Percentiles rank a stretch among this genome's conserved stretches.
Evolutionary conservation across 2,797 vertebrate species (phyloP).

Genomic region (Sebastes hubbsi): DNA sequence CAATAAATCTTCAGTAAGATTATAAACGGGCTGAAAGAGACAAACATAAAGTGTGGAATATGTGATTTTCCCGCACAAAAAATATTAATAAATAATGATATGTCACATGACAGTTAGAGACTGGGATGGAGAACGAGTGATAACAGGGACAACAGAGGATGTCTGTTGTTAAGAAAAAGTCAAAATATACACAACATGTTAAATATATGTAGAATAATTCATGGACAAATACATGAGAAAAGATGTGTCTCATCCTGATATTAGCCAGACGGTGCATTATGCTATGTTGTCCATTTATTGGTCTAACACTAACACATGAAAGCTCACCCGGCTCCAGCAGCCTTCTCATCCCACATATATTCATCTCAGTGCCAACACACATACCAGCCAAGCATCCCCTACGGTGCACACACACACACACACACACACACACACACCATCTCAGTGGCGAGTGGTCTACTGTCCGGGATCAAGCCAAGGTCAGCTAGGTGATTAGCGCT

Average conservation of each 20-base stretch:
- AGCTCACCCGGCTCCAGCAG: background rate
- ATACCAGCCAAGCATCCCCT: constrained; percentile 11
- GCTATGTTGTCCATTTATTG: background rate
- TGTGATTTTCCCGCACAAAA: too few species aligned
- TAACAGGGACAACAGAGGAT: background rate
- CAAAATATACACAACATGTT: background rate
- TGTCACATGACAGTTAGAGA: background rate
- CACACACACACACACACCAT: background rate
- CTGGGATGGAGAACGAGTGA: background rate
- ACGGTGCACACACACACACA: background rate
- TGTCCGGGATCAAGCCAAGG: constrained; percentile 68
- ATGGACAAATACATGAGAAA: too few species aligned
- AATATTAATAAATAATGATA: background rate
- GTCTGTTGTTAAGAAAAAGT: background rate
- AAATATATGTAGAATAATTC: background rate
- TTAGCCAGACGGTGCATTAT: background rate
- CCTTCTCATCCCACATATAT: background rate
- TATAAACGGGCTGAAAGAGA: too few species aligned
- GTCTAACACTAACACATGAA: background rate
- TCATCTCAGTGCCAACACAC: constrained; percentile 34
- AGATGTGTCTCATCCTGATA: background rate
- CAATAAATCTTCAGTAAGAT: too few species aligned
- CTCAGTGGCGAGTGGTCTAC: constrained; percentile 32
- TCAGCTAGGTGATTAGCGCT: constrained; percentile 69
- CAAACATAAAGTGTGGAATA: too few species aligned